These are phyloP conservation scores for Phenganax marumi DNA, from an alignment of 92 coral and sea anemone genomes.

Conservation along the genomic window DNA sequence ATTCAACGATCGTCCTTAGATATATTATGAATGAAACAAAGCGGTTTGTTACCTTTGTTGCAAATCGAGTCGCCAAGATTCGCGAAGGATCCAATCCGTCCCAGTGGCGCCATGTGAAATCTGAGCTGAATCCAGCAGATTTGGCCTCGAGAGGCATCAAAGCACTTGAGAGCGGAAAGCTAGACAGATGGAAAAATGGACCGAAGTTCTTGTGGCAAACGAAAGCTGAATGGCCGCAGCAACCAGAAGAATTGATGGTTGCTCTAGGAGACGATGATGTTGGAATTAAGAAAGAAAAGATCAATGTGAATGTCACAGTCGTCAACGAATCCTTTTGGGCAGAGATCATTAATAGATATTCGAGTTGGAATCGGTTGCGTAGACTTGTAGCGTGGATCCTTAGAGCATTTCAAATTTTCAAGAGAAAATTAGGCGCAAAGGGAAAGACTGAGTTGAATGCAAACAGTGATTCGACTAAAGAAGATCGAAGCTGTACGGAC, in stretches of 20 bases:
- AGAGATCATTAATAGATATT: constrained; percentile 50
- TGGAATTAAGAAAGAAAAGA: constrained; percentile 48
- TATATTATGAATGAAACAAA: constrained; percentile 52
- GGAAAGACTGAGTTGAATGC: not conserved
- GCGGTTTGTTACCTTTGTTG: constrained; percentile 58
- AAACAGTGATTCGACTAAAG: not conserved
- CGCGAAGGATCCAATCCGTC: constrained; percentile 52
- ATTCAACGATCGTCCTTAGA: constrained; percentile 41
- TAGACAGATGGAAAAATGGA: constrained; percentile 55
- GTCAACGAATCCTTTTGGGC: constrained; percentile 49
- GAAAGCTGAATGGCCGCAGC: constrained; percentile 60
- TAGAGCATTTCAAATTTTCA: not conserved
- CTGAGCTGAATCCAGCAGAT: constrained; percentile 60
- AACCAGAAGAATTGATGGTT: constrained; percentile 48
- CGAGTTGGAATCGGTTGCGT: constrained; percentile 55
- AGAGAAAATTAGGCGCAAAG: not conserved
- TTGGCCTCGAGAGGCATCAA: constrained; percentile 62
- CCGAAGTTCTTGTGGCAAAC: constrained; percentile 63
- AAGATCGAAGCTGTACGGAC: constrained; percentile 14
- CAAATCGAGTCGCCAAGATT: constrained; percentile 59
- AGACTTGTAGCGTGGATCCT: constrained; percentile 61
- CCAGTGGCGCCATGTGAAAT: constrained; percentile 56
- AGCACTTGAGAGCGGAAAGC: constrained; percentile 49
- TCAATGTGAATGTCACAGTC: constrained; percentile 35
- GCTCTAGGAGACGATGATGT: constrained; percentile 44